phyloP scores from a whole-genome alignment of 1,140 invertebrate species.

The Halesus radiatus region DNA sequence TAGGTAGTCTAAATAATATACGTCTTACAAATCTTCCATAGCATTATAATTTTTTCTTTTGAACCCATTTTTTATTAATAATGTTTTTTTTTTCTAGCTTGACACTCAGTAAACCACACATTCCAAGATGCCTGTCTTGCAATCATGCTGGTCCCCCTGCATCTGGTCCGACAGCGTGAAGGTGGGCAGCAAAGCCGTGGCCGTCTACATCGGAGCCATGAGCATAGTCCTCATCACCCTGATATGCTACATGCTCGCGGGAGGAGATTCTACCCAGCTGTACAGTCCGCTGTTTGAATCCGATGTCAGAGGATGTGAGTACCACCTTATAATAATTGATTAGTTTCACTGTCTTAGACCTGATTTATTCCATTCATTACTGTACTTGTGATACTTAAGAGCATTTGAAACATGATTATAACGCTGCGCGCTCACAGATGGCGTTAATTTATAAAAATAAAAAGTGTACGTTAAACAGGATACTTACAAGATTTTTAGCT shows the following conservation, averaged over 20 bases:
- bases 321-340: not conserved
- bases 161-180: slow-evolving; percentile 86
- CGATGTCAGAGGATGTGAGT: slow-evolving; percentile 83
- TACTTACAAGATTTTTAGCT: too few relatives aligned
- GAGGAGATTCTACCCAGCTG: slow-evolving; percentile 88
- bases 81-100: slow-evolving; percentile 31
- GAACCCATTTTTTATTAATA: not conserved
- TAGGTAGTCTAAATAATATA: too few relatives aligned
- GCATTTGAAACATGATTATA: too few relatives aligned
- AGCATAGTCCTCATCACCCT: slow-evolving; percentile 83
- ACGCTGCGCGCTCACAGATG: too few relatives aligned
- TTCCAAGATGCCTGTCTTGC: slow-evolving; percentile 77
- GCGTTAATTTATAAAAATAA: too few relatives aligned
- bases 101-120: not conserved
- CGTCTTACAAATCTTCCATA: too few relatives aligned
- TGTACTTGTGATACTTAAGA: too few relatives aligned
- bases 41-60: too few relatives aligned
- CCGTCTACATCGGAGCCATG: slow-evolving; percentile 81
- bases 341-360: too few relatives aligned
- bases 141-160: slow-evolving; percentile 89
- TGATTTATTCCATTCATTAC: too few relatives aligned
- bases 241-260: slow-evolving; percentile 80
- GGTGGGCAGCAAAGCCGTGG: slow-evolving; percentile 81
- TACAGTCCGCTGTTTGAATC: slow-evolving; percentile 91
- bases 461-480: too few relatives aligned